Base-by-base conservation (phyloP, 2,797 vertebrate genomes). In the Melanotaenia nigrans region DNA sequence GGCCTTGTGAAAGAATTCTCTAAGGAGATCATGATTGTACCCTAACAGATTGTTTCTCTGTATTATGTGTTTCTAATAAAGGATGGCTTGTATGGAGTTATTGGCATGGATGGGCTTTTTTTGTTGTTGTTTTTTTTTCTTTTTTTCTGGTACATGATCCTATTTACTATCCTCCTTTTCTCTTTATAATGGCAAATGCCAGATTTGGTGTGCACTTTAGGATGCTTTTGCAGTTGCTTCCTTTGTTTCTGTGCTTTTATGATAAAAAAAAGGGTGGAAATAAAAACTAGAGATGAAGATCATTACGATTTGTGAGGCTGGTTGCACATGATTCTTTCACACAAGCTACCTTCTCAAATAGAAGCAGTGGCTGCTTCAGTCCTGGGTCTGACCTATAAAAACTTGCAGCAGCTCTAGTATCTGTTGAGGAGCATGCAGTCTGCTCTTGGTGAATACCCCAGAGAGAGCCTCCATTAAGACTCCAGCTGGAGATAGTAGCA, bases 381-480 rank as follows among this genome's bases (percentile, higher is more conserved):
- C 80, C 59, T 73, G 57, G 58, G 65, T 54, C 51, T 45, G 70
- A 81, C 64, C 79, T 81, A 65, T 84, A 82, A 83, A 86, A 81
- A 82, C 66, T 61, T 73, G 28, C 71, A 75, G 61, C 83, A 79
- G 78, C 84, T 80, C 56, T 62, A 65, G 73, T 78, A 74, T 81
- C 75, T 59, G 42, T 83, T 83, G 77, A 78, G 73, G 66, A 81
- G 71, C 75, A 73, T 81, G 76, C 71, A 59, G 83, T 69, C 77
- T 85, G 42, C 62, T 83, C 83, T 71, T 55, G 77, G 68, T 68
- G 38, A 87, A 87, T 78, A 67, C 90, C 88, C 91, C 56, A 33
- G 87, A 89, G 86, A 89, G 49, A 64, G 54, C 63, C 74, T 85
- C 89, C 87, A 89, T 93, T 88, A 91, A 72, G 81, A 53, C 83